Conservation (phyloP, 2,113 vertebrate species). For the Turnix velox region DNA sequence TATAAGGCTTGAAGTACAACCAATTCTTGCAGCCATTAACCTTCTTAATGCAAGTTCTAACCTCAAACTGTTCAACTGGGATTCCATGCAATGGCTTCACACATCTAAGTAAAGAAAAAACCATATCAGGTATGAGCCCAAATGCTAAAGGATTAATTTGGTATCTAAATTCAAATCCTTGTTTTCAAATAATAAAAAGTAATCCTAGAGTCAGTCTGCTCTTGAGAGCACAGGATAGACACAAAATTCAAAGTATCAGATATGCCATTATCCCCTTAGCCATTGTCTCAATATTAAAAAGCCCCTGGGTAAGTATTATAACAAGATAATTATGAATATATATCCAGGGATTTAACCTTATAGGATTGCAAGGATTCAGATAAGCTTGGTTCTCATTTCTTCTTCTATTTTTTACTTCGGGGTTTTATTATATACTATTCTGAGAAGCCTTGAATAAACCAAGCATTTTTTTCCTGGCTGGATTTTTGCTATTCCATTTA, state of each 20-base stretch:
- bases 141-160: not conserved
- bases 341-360: not conserved
- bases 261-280: not conserved
- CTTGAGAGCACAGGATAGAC: not conserved
- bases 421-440: not conserved
- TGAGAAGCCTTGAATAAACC: not conserved
- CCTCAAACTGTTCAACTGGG: conserved; percentile 18
- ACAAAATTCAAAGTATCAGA: not conserved
- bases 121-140: not conserved
- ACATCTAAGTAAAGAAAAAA: not conserved
- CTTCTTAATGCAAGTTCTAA: conserved; percentile 37
- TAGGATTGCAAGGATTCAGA: not conserved
- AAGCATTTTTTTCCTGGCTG: not conserved
- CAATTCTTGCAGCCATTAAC: conserved; percentile 17
- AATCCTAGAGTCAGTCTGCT: not conserved
- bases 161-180: not conserved
- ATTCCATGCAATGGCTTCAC: not conserved
- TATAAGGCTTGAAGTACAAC: not conserved
- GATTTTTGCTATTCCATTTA: not conserved
- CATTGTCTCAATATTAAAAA: not conserved
- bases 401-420: not conserved
- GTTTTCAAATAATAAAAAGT: not conserved
- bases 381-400: not conserved
- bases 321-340: not conserved
- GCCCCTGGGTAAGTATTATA: not conserved